Evolutionary conservation across 2,113 vertebrate genomes (phyloP).

Genomic region (Rhinolophus ferrumequinum): DNA sequence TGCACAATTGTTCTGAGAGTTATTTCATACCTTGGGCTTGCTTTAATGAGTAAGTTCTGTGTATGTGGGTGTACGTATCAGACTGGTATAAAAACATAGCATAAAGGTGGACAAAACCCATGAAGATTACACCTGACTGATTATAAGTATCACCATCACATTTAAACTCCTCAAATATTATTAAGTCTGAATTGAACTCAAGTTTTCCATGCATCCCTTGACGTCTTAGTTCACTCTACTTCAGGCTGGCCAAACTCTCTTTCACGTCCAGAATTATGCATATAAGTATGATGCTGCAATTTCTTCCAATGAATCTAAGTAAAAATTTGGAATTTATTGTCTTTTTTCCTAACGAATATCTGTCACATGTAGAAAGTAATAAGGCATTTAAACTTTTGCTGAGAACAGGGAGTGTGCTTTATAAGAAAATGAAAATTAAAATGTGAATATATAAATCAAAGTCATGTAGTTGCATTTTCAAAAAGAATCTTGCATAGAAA

Average conservation of each 20-base stretch:
- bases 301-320: background rate
- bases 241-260: background rate
- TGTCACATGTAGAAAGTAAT: background rate
- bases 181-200: background rate
- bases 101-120: background rate
- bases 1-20: background rate
- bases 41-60: background rate
- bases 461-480: background rate
- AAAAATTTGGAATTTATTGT: background rate
- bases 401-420: background rate
- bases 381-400: background rate
- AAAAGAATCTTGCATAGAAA: background rate
- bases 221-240: background rate
- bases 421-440: conserved; percentile 36
- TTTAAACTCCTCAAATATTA: background rate
- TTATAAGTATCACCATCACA: background rate
- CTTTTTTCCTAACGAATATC: background rate
- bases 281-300: background rate
- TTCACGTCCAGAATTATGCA: background rate
- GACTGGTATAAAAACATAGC: background rate
- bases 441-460: background rate
- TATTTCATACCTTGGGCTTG: background rate
- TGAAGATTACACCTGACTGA: background rate
- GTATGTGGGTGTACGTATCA: background rate
- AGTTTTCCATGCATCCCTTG: background rate